A percentile compares a stretch with the other conserved stretches of the same genome.
Evolutionary conservation across 2,113 vertebrate species (phyloP).

Genomic region (Corythoichthys intestinalis): DNA sequence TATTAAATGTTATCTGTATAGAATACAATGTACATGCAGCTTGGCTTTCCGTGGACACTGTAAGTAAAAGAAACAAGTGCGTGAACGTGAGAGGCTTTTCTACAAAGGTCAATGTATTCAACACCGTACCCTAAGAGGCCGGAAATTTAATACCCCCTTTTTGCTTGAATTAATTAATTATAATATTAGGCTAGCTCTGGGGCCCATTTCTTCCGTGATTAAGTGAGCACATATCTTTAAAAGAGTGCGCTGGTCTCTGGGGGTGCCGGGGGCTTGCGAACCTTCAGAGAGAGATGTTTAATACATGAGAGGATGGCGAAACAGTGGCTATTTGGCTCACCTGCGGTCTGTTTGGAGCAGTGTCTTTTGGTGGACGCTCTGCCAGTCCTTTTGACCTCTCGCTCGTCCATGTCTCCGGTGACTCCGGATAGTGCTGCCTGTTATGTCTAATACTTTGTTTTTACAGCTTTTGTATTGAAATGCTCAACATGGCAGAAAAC

Average conservation of each 20-base stretch:
- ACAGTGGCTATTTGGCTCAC: constrained; percentile 53
- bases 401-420: constrained; percentile 4
- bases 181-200: constrained; percentile 98
- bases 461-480: background rate
- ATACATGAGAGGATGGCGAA: constrained; percentile 70
- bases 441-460: background rate
- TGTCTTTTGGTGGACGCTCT: constrained; percentile 6
- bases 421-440: constrained; percentile 5
- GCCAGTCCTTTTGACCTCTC: constrained; percentile 12
- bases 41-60: background rate
- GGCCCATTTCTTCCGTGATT: constrained; percentile 98
- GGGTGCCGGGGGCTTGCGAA: constrained; percentile 72
- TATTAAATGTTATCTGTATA: background rate
- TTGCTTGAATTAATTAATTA: constrained; percentile 99
- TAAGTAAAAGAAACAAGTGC: constrained; percentile 79
- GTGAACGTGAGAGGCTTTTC: constrained; percentile 93
- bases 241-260: constrained; percentile 73
- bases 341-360: constrained; percentile 38
- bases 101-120: constrained; percentile 99
- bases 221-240: constrained; percentile 91
- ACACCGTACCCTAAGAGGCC: constrained; percentile 96
- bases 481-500: background rate
- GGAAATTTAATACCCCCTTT: constrained; percentile 97
- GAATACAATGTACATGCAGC: too few relatives aligned
- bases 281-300: constrained; percentile 72